These are phyloP conservation scores for Muscicapa comitata DNA, from an alignment of 2,797 vertebrate genomes.

Conservation along the genomic window DNA sequence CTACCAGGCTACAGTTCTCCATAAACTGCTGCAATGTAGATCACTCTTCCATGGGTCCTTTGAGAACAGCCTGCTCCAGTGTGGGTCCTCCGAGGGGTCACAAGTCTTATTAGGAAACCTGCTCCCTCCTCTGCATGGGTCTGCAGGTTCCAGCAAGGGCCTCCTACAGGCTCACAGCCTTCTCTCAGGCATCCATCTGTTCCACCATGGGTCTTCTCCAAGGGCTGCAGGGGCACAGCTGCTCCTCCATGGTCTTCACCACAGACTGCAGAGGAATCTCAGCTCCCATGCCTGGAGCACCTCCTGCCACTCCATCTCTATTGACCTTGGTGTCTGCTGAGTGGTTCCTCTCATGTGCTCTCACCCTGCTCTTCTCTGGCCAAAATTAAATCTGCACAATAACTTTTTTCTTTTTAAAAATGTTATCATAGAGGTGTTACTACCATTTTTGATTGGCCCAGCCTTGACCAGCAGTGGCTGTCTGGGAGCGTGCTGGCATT, in stretches of 20 bases:
- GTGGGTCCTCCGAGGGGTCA: neutral
- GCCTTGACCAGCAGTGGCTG: neutral
- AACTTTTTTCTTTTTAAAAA: neutral
- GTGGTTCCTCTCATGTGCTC: accelerated
- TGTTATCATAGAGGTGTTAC: neutral
- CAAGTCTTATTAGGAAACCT: neutral
- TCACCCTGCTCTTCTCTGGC: neutral
- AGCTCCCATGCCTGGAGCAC: neutral
- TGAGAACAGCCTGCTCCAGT: neutral
- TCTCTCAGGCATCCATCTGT: neutral
- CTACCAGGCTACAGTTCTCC: neutral
- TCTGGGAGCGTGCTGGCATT: neutral
- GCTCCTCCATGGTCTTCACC: neutral
- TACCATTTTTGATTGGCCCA: neutral
- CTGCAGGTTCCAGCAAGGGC: neutral
- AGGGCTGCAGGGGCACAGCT: neutral
- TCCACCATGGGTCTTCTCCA: neutral
- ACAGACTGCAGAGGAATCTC: neutral
- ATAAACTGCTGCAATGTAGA: neutral
- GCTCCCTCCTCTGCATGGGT: neutral
- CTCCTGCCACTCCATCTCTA: accelerated
- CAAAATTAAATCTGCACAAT: neutral
- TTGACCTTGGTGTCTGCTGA: neutral
- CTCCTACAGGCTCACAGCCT: neutral
- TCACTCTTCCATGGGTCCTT: neutral